phyloP scores from a whole-genome alignment of 2,888 invertebrate species.

The Lumbricus terrestris region DNA sequence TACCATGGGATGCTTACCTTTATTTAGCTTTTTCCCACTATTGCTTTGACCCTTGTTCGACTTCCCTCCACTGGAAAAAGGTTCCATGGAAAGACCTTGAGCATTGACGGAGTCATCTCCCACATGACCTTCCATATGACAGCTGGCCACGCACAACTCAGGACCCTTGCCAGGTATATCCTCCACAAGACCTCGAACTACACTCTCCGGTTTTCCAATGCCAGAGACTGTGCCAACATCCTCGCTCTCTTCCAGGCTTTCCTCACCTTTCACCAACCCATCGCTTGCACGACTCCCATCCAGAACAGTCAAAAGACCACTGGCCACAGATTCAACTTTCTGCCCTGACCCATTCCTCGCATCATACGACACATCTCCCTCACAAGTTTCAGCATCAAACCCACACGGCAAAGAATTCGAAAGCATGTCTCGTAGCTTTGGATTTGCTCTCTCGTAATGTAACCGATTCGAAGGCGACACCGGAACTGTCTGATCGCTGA shows the following conservation, averaged over 20 bases:
- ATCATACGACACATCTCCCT: neutral
- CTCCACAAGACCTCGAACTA: neutral
- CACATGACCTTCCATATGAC: neutral
- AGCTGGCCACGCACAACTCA: no score
- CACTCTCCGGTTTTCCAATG: neutral
- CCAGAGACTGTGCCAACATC: neutral
- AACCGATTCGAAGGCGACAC: neutral
- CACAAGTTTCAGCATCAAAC: neutral
- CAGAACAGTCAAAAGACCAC: neutral
- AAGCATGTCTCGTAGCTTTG: neutral
- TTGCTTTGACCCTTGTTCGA: neutral
- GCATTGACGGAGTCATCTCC: neutral
- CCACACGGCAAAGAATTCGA: neutral
- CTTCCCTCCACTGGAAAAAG: neutral
- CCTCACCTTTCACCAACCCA: neutral
- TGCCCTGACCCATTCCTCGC: neutral
- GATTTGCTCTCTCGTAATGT: neutral
- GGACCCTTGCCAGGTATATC: neutral
- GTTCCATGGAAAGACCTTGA: neutral
- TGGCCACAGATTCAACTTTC: neutral
- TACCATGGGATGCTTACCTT: neutral
- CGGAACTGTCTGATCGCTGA: neutral
- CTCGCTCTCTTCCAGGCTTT: neutral
- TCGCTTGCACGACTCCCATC: neutral
- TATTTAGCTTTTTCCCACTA: neutral